phyloP scores from a whole-genome alignment of 2,113 vertebrate species.

The Origma solitaria region DNA sequence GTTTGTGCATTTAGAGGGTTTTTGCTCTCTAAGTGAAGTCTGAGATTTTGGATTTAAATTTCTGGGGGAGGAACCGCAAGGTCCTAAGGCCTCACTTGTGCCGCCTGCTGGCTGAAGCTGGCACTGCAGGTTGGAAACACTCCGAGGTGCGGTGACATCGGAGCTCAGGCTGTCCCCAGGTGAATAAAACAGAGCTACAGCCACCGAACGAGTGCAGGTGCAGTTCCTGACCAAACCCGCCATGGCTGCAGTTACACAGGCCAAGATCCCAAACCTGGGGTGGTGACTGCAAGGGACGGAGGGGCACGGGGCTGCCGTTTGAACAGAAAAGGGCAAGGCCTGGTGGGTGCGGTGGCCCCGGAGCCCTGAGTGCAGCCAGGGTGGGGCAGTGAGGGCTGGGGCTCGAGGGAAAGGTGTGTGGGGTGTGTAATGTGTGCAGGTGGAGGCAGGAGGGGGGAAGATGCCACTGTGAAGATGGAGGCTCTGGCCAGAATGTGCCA shows the following conservation, averaged over 20 bases:
- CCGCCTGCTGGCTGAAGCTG: fast-evolving
- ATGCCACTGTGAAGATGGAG: fast-evolving
- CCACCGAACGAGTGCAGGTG: fast-evolving
- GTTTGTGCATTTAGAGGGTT: background rate
- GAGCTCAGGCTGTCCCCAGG: fast-evolving
- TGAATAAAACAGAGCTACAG: background rate
- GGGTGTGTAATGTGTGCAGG: background rate
- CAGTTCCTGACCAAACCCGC: background rate
- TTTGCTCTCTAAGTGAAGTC: background rate
- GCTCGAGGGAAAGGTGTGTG: fast-evolving
- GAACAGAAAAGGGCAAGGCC: background rate
- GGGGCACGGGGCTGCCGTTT: background rate
- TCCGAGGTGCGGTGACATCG: fast-evolving
- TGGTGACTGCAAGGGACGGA: background rate
- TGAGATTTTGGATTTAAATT: background rate
- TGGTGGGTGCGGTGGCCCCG: fast-evolving
- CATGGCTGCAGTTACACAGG: background rate
- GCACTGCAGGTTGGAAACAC: background rate
- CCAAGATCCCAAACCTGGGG: background rate
- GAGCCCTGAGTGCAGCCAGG: background rate
- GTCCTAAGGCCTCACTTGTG: fast-evolving
- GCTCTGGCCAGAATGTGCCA: background rate
- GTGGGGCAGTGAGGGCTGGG: background rate
- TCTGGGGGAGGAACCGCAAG: fast-evolving
- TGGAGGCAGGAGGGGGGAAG: background rate